Evolutionary conservation across 1,140 invertebrate species (phyloP).

Genomic region (Tigriopus japonicus): DNA sequence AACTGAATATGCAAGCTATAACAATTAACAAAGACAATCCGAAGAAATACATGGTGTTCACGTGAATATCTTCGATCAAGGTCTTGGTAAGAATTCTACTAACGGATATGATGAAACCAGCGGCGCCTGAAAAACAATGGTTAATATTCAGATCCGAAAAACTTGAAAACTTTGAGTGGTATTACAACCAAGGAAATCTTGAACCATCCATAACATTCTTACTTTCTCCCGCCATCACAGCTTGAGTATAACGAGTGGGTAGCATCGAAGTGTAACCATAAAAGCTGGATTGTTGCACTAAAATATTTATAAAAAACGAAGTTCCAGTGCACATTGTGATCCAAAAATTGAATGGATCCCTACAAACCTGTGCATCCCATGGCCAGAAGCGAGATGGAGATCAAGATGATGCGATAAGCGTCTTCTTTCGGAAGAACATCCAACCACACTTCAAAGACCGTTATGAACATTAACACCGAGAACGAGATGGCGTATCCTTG

Average conservation of each 20-base stretch:
- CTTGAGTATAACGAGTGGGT: constrained; percentile 68
- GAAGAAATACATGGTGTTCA: constrained; percentile 37
- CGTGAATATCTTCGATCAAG: constrained; percentile 43
- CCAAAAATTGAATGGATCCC: not conserved
- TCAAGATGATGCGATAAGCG: constrained; percentile 57
- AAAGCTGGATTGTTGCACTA: constrained; percentile 77
- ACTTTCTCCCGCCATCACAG: constrained; percentile 86
- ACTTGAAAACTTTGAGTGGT: too few species aligned
- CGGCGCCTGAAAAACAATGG: constrained; percentile 39
- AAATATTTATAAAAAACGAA: constrained; percentile 20
- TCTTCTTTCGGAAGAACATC: constrained; percentile 47
- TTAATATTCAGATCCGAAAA: too few species aligned
- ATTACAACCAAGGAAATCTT: too few species aligned
- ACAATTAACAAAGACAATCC: constrained; percentile 38
- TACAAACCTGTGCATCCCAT: constrained; percentile 59
- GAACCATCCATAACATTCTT: constrained; percentile 24
- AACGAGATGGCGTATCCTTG: constrained; percentile 62
- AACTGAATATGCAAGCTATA: too few species aligned
- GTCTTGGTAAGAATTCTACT: constrained; percentile 65
- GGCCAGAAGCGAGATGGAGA: constrained; percentile 60
- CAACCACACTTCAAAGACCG: constrained; percentile 63
- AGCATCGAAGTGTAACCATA: constrained; percentile 83
- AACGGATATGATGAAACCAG: constrained; percentile 60
- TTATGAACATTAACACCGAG: constrained; percentile 55
- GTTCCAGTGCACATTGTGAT: not conserved